Conservation (phyloP, 92 coral and sea anemone genomes). For the Anthopleura xanthogrammica region DNA sequence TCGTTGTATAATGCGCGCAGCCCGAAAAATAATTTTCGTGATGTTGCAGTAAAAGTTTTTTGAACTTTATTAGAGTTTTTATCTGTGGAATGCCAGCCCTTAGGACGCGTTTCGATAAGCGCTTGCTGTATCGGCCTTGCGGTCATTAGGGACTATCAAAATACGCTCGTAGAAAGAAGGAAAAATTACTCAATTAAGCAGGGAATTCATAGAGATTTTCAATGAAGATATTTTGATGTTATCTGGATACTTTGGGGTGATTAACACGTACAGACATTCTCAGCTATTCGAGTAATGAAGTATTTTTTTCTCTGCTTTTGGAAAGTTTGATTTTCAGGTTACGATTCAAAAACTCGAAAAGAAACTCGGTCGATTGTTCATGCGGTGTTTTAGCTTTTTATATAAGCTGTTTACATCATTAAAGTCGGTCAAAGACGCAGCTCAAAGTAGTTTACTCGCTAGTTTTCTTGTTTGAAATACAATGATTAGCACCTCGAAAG, state of each 20-base stretch:
- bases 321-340: background rate
- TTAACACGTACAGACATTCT: background rate
- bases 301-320: background rate
- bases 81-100: conserved; percentile 5
- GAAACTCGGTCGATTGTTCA: too few species aligned
- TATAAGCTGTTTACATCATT: too few species aligned
- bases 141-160: background rate
- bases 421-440: too few species aligned
- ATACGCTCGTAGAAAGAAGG: conserved; percentile 6
- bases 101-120: background rate
- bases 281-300: background rate
- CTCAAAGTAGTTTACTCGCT: too few species aligned
- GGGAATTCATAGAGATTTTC: background rate
- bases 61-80: background rate
- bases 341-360: background rate
- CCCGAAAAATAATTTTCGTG: background rate
- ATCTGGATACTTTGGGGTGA: background rate
- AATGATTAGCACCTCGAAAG: too few species aligned
- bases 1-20: background rate
- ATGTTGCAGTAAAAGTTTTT: background rate
- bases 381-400: background rate
- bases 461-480: too few species aligned
- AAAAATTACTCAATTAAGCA: background rate
- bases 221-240: background rate
- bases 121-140: background rate